Percentiles rank a stretch among this genome's conserved stretches.
These are phyloP conservation scores for Hololepta plana DNA, from an alignment of 2,888 invertebrate species.

Conservation along the genomic window DNA sequence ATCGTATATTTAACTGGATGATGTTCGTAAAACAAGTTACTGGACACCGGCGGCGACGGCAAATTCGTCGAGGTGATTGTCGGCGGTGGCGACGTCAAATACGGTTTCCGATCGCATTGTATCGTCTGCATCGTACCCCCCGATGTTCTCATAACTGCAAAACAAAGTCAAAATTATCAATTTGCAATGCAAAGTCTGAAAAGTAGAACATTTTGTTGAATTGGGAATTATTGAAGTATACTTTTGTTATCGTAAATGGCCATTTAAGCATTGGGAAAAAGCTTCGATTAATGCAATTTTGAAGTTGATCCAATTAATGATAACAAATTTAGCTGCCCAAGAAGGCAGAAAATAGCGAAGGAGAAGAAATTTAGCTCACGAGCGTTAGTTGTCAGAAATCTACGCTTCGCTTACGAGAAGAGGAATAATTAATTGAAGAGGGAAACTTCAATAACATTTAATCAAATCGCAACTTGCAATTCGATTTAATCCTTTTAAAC, in stretches of 20 bases:
- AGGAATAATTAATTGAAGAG: too few relatives aligned
- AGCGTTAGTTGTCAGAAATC: too few relatives aligned
- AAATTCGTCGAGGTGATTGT: conserved; percentile 24
- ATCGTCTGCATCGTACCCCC: conserved; percentile 22
- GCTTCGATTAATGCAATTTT: too few relatives aligned
- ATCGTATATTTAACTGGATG: conserved; percentile 15
- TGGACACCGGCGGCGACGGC: conserved; percentile 32
- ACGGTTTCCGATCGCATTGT: conserved; percentile 40
- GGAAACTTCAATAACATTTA: too few relatives aligned
- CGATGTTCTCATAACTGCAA: conserved; percentile 24
- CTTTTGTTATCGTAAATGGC: too few relatives aligned
- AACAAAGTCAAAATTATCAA: conserved; percentile 4
- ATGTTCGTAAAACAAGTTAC: conserved; percentile 22
- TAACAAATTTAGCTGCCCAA: not conserved
- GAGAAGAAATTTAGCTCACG: too few relatives aligned
- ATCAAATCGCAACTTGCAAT: too few relatives aligned
- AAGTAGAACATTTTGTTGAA: too few relatives aligned
- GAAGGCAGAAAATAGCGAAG: too few relatives aligned
- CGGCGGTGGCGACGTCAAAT: conserved; percentile 33
- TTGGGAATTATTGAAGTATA: too few relatives aligned
- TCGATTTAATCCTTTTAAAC: too few relatives aligned
- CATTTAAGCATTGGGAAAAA: not conserved
- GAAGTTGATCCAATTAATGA: conserved; percentile 1
- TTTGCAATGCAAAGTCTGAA: not conserved
- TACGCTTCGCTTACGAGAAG: too few relatives aligned